These are phyloP conservation scores for Carassius carassius DNA, from an alignment of 2,113 vertebrate genomes.

Conservation along the genomic window DNA sequence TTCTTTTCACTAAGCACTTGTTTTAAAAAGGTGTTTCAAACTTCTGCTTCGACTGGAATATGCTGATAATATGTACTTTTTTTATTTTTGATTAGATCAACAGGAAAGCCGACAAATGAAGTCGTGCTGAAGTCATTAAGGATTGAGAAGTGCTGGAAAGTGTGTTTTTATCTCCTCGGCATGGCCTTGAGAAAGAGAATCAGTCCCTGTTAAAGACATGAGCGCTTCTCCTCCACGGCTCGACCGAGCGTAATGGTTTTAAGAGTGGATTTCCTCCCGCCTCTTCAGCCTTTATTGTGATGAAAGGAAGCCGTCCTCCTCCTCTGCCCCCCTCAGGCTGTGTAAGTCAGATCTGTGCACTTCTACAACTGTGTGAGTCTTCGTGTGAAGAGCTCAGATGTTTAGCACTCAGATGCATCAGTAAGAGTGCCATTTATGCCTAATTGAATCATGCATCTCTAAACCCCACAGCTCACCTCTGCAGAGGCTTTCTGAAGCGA, in stretches of 20 bases:
- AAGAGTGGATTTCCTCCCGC: constrained; percentile 34
- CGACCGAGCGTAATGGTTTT: constrained; percentile 13
- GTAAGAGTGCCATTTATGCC: neutral
- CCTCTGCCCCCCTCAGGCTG: constrained; percentile 47
- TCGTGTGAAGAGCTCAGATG: neutral
- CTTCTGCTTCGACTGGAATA: neutral
- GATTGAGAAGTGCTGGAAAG: constrained; percentile 30
- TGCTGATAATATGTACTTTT: neutral
- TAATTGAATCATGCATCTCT: neutral
- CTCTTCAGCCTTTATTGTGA: constrained; percentile 46
- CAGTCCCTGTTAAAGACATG: constrained; percentile 55
- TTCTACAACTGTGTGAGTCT: neutral
- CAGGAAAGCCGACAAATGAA: neutral
- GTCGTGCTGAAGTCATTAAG: constrained; percentile 3
- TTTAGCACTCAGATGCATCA: neutral
- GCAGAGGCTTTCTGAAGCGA: constrained; percentile 26
- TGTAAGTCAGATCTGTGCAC: constrained; percentile 25
- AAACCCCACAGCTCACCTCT: constrained; percentile 1
- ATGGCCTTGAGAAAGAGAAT: constrained; percentile 45
- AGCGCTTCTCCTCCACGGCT: constrained; percentile 37
- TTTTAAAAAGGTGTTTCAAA: neutral
- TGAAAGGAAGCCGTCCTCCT: constrained; percentile 38
- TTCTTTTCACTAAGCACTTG: neutral
- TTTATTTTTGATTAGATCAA: constrained; percentile 2
- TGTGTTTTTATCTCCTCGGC: constrained; percentile 19